Conservation (phyloP, 2,888 invertebrate genomes). For the Stramonita haemastoma region DNA sequence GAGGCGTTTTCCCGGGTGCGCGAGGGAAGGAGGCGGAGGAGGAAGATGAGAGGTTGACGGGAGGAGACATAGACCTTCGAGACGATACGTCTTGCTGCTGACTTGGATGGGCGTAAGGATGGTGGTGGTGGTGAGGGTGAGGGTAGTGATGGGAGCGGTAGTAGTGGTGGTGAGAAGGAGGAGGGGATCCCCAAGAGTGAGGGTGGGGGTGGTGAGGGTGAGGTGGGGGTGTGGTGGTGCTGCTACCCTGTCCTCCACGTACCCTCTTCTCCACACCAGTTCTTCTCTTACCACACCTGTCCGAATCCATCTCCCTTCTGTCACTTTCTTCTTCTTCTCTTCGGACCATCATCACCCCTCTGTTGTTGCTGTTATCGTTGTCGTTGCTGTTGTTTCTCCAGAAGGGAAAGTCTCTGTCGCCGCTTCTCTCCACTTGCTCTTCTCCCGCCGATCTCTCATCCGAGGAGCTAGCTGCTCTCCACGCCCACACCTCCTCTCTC, state of each 20-base stretch:
- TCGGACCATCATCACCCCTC: no score
- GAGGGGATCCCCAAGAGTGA: neutral
- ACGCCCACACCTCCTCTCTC: neutral
- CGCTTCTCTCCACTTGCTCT: neutral
- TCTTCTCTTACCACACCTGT: no score
- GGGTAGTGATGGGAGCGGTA: neutral
- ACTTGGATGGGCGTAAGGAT: neutral
- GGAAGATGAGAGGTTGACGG: neutral
- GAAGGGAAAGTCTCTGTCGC: neutral
- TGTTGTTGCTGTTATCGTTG: no score
- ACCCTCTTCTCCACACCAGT: no score
- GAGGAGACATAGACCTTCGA: neutral
- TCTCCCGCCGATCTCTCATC: neutral
- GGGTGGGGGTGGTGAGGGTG: neutral
- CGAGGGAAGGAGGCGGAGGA: neutral
- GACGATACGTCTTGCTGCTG: no score
- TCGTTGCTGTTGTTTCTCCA: no score
- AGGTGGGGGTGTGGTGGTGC: neutral
- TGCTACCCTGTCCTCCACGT: neutral
- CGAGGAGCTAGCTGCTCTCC: neutral
- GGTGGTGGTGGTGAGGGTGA: neutral
- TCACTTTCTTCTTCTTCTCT: no score
- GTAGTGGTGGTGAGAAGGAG: conserved; percentile 3
- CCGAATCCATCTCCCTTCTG: no score
- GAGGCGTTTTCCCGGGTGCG: neutral